Evolutionary conservation across 64 coral and sea anemone genomes (phyloP).

Genomic region (Montipora sp.): DNA sequence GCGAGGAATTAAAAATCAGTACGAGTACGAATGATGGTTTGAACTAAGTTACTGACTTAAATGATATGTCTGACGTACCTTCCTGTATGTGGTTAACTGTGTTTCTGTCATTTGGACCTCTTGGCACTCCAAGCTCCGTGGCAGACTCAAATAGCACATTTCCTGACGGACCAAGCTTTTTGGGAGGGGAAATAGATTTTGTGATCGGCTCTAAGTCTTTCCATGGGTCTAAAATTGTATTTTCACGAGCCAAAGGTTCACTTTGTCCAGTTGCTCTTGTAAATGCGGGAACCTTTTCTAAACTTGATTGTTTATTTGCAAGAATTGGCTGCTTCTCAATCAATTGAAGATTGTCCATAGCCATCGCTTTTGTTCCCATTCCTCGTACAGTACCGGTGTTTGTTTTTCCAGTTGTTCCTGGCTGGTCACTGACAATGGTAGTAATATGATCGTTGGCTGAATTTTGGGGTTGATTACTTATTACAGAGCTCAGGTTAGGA

Average conservation of each 20-base stretch:
- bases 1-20: background rate
- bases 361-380: background rate
- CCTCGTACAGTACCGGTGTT: slow-evolving; percentile 35
- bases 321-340: background rate
- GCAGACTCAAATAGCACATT: slow-evolving; percentile 75
- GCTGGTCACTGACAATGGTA: background rate
- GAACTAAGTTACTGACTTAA: too few relatives aligned
- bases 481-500: background rate
- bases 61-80: slow-evolving; percentile 1
- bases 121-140: slow-evolving; percentile 42
- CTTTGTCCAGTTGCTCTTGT: slow-evolving; percentile 14
- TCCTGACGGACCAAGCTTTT: slow-evolving; percentile 6
- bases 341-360: background rate
- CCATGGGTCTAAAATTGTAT: slow-evolving; percentile 17
- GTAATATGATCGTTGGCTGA: background rate
- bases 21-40: background rate
- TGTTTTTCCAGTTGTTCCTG: background rate
- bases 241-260: background rate
- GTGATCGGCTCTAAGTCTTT: slow-evolving; percentile 57
- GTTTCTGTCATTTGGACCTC: slow-evolving; percentile 6
- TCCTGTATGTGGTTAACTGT: slow-evolving; percentile 62
- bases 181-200: slow-evolving; percentile 11
- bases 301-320: background rate
- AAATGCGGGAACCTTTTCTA: background rate
- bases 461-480: background rate